A percentile compares a stretch with the other conserved stretches of the same genome.
These are phyloP conservation scores for Lepidostoma basale DNA, from an alignment of 1,140 invertebrate genomes.

Conservation along the genomic window DNA sequence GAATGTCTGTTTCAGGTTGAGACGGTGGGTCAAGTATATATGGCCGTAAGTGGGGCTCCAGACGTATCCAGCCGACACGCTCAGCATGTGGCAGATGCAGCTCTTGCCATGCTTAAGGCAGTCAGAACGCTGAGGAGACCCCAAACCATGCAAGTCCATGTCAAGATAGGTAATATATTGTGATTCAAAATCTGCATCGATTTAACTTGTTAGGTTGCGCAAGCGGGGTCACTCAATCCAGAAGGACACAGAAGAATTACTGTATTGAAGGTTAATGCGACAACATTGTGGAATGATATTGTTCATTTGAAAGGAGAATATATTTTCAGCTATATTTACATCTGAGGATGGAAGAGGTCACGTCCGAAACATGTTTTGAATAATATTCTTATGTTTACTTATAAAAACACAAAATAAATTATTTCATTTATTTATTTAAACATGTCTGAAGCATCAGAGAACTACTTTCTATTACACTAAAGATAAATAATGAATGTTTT, in stretches of 20 bases:
- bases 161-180: conserved; percentile 69
- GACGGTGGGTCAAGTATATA: conserved; percentile 85
- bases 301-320: too few species aligned
- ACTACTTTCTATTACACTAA: too few species aligned
- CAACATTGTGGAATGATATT: too few species aligned
- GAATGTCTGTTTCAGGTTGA: conserved; percentile 71
- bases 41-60: conserved; percentile 85
- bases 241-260: neutral
- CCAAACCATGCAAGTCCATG: conserved; percentile 64
- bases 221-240: neutral
- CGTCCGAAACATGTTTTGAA: too few species aligned
- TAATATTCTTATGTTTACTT: too few species aligned
- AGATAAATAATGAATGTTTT: too few species aligned
- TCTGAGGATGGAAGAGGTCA: too few species aligned
- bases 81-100: conserved; percentile 76
- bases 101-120: conserved; percentile 68
- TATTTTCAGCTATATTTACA: too few species aligned
- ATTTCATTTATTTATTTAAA: too few species aligned
- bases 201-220: neutral
- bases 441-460: too few species aligned
- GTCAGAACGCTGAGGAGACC: conserved; percentile 59
- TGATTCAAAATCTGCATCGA: conserved; percentile 3
- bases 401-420: too few species aligned
- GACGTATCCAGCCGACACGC: conserved; percentile 79
- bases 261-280: too few species aligned